Evolutionary conservation across 2,888 invertebrate species (phyloP).

Genomic region (Hartigia nigra): DNA sequence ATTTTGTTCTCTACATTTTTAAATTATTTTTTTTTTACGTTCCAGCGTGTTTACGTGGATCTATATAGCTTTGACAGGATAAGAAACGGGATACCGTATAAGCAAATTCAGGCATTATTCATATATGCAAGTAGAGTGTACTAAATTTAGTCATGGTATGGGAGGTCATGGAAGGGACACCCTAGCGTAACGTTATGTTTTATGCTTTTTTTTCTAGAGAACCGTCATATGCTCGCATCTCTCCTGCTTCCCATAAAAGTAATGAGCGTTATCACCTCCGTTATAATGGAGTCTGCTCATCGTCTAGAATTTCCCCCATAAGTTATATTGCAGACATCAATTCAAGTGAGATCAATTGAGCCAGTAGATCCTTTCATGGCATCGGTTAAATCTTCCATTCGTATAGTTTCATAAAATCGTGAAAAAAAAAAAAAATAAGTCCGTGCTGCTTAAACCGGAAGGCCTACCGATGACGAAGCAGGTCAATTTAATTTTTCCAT

Average conservation of each 20-base stretch:
- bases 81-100: conserved; percentile 16
- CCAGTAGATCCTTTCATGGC: neutral
- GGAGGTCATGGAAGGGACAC: conserved; percentile 51
- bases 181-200: conserved; percentile 48
- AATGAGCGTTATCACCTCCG: conserved; percentile 17
- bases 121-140: conserved; percentile 53
- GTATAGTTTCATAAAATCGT: neutral
- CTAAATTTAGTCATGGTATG: conserved; percentile 57
- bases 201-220: conserved; percentile 53
- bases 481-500: neutral
- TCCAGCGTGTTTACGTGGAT: neutral
- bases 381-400: neutral
- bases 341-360: neutral
- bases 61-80: neutral
- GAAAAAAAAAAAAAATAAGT: neutral
- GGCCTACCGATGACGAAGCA: neutral
- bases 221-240: conserved; percentile 52
- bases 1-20: neutral
- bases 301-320: conserved; percentile 26
- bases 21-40: neutral
- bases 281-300: conserved; percentile 9
- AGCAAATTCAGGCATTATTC: conserved; percentile 55
- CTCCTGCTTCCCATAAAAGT: conserved; percentile 39
- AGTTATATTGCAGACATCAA: neutral
- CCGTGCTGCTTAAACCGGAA: neutral